phyloP scores from a whole-genome alignment of 2,113 vertebrate species.

The Chelonoidis abingdonii region DNA sequence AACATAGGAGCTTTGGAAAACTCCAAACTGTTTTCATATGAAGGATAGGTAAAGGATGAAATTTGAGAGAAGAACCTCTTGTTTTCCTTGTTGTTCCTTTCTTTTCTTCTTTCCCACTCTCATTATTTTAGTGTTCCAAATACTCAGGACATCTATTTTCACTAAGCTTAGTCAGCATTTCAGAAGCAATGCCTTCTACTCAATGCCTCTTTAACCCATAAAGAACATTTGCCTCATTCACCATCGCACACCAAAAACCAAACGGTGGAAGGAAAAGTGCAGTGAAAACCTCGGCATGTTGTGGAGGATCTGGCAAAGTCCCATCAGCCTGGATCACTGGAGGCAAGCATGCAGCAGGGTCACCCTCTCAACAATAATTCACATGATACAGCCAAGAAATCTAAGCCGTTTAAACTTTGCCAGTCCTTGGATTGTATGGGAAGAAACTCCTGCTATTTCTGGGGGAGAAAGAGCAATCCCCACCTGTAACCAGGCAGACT shows the following conservation, averaged over 20 bases:
- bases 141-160: background rate
- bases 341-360: too few relatives aligned
- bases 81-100: background rate
- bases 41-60: background rate
- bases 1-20: background rate
- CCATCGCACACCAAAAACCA: background rate
- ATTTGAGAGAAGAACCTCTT: background rate
- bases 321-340: background rate
- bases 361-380: background rate
- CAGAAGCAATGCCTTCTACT: background rate
- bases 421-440: background rate
- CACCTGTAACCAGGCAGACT: too few relatives aligned
- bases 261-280: background rate
- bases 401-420: background rate
- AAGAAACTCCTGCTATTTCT: background rate
- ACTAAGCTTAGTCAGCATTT: background rate
- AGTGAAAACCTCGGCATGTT: background rate
- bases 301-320: background rate
- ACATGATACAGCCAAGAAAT: background rate
- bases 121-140: background rate
- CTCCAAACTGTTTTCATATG: background rate
- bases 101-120: background rate
- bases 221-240: background rate
- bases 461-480: background rate
- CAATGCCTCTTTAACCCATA: background rate